Evolutionary conservation across 2,113 vertebrate species (phyloP).

Genomic region (Myanophis thanlyinensis): DNA sequence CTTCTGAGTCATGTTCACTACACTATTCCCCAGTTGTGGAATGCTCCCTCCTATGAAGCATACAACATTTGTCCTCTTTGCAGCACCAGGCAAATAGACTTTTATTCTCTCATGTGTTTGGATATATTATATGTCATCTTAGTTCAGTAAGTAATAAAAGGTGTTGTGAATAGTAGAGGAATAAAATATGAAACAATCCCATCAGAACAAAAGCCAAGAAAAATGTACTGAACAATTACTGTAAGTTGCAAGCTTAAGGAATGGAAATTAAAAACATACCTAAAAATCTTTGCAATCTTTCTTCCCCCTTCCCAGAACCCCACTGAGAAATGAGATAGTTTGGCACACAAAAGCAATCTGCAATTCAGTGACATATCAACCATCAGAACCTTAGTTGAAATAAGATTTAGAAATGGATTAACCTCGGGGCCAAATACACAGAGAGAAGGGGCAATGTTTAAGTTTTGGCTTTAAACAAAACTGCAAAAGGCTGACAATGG

Average conservation of each 20-base stretch:
- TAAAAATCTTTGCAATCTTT: conserved; percentile 1
- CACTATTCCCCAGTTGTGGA: background rate
- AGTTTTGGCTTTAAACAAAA: background rate
- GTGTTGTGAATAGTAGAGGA: background rate
- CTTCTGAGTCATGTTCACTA: background rate
- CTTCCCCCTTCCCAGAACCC: background rate
- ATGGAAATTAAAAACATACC: conserved; percentile 18
- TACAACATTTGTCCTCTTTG: background rate
- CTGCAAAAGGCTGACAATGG: background rate
- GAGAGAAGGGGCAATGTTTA: background rate
- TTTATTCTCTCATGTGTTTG: background rate
- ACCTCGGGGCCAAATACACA: background rate
- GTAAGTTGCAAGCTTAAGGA: background rate
- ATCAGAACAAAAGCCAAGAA: background rate
- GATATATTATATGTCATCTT: background rate
- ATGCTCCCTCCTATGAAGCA: background rate
- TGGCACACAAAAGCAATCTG: background rate
- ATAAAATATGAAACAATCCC: background rate
- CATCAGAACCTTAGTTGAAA: background rate
- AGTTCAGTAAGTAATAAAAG: background rate
- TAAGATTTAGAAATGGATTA: background rate
- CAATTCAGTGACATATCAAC: background rate
- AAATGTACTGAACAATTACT: conserved; percentile 16
- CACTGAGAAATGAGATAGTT: background rate
- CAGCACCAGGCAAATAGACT: background rate